Base-by-base conservation (phyloP, 2,113 vertebrate genomes). In the Corythoichthys haematopterus region DNA sequence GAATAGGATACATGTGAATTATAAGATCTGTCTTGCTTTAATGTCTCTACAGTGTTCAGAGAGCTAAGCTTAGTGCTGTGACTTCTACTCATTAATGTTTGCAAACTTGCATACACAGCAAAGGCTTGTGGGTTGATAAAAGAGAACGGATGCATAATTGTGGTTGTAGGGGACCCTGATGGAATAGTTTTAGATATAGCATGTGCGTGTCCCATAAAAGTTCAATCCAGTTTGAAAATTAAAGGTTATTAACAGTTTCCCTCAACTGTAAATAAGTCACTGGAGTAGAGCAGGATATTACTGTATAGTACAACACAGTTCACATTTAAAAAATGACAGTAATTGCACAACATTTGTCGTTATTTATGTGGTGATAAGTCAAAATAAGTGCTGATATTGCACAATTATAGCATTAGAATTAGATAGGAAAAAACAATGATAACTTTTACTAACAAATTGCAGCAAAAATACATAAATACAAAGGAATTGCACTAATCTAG, bases 41-140 rank as follows among this genome's bases (percentile, higher is more conserved):
- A 53, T 36, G 68, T 4, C 40, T 14, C 20, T 53, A 12, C 28
- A 11, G 28, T 57, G 6, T 7, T 57, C 3, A 38, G 55, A 65
- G 76, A 80, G 68, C 40, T 77, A 69, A 80, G 64, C 66, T 77
- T 82, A 77, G 76, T 83, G 79, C 76, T 82, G 79, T 56, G 38
- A 9, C 48, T 45, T 67, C 28, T 40, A 52, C 52, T 45, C 72
- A 65, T 75, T 77, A 71, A 73, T 77, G 79, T 65, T 69, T 78
- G 36, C 79, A 77, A 68, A 77, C 56, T 73, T 37, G 72, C 71
- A 72, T 48, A 45, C 59, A 66, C 65, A 65, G 67, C 64, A 62
- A 62, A 72, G 59, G 51, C 33, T 36, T 40, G 3, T 57, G 55
- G 33, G 55, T 15, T 57, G 35, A 57, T 57, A 36, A 33, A 47